A percentile compares a stretch with the other conserved stretches of the same genome.
These are phyloP conservation scores for Trichonephila clavipes DNA, from an alignment of 1,140 invertebrate species.

Conservation along the genomic window DNA sequence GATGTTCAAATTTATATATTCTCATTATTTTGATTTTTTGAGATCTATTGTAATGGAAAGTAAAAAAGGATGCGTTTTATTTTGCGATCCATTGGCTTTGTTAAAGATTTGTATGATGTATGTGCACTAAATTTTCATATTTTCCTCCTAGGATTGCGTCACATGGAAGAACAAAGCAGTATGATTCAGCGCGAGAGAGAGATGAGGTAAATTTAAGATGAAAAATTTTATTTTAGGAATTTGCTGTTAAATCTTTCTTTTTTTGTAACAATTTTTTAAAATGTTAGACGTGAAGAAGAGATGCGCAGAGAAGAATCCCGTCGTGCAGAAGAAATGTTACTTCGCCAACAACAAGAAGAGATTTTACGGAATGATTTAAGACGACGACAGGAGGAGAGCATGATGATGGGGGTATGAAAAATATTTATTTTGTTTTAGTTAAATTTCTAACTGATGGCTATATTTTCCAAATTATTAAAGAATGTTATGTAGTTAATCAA, in stretches of 20 bases:
- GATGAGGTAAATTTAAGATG: slow-evolving; percentile 83
- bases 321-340: slow-evolving; percentile 88
- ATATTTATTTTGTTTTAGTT: not conserved
- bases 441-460: not conserved
- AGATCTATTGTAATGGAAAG: too few species aligned
- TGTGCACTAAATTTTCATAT: not conserved
- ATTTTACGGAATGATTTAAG: slow-evolving; percentile 83
- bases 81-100: not conserved
- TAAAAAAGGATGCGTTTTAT: not conserved
- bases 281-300: slow-evolving; percentile 78
- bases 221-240: not conserved
- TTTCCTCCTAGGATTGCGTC: slow-evolving; percentile 86
- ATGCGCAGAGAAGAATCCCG: slow-evolving; percentile 89
- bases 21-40: too few species aligned
- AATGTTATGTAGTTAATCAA: not conserved
- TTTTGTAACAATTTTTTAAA: not conserved
- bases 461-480: not conserved
- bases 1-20: too few species aligned
- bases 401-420: slow-evolving; percentile 71
- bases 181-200: slow-evolving; percentile 93
- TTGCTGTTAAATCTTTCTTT: not conserved
- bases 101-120: too few species aligned
- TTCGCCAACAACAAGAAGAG: slow-evolving; percentile 90
- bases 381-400: slow-evolving; percentile 63
- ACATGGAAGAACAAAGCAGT: slow-evolving; percentile 92